Conservation (phyloP, 2,113 vertebrate genomes). For the Geococcyx californianus region DNA sequence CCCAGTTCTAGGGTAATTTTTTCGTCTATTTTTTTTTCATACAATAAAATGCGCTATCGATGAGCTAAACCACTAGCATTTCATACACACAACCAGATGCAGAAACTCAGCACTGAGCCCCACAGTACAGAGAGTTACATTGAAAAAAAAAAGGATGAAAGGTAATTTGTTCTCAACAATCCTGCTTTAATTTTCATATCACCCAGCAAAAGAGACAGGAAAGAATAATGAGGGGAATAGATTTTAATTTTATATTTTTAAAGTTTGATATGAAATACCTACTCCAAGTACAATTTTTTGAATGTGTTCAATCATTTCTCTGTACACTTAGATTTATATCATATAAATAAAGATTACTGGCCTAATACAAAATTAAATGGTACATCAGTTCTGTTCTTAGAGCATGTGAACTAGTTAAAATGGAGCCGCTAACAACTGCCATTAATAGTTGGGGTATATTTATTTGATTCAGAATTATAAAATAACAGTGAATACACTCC, state of each 20-base stretch:
- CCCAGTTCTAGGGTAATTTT: background rate
- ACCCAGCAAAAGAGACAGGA: background rate
- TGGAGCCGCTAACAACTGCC: background rate
- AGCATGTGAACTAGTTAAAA: background rate
- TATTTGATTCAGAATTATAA: background rate
- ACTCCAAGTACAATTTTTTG: background rate
- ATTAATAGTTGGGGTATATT: conserved; percentile 1
- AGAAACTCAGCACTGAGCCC: background rate
- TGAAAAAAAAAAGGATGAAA: background rate
- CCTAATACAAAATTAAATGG: background rate
- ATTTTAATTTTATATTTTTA: background rate
- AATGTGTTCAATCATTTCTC: background rate
- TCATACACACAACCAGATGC: background rate
- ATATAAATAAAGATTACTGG: background rate
- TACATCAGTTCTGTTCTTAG: background rate
- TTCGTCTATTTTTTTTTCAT: background rate
- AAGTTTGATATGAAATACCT: background rate
- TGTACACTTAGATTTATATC: background rate
- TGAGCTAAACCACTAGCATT: background rate
- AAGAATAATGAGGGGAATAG: background rate
- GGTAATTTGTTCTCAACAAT: background rate
- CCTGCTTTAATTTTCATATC: background rate
- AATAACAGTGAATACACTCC: background rate
- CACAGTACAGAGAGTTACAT: background rate
- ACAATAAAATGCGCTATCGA: background rate